These are phyloP conservation scores for Siphonodentalium dalli DNA, from an alignment of 2,888 invertebrate genomes.

Conservation along the genomic window DNA sequence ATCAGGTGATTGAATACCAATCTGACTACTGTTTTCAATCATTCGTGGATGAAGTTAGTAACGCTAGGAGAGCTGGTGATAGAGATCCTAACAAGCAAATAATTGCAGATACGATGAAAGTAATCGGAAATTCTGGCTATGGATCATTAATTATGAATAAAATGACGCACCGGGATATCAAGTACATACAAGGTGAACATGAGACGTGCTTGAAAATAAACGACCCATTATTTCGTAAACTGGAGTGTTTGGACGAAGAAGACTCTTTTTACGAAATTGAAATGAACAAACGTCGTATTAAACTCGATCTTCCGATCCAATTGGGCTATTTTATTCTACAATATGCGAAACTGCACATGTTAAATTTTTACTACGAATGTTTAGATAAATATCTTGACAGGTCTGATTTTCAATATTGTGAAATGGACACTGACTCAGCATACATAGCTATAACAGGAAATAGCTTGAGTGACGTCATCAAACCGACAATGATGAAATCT, in stretches of 20 bases:
- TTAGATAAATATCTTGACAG: constrained; percentile 5
- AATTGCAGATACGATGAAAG: too few relatives aligned
- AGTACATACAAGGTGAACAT: constrained; percentile 6
- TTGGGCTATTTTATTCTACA: constrained; percentile 19
- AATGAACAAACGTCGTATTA: constrained; percentile 2
- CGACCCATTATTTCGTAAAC: constrained; percentile 2
- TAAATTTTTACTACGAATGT: constrained; percentile 10
- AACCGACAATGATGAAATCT: too few relatives aligned
- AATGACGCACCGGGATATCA: constrained; percentile 6
- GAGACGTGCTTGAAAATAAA: neutral
- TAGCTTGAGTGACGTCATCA: too few relatives aligned
- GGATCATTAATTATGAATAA: constrained; percentile 8
- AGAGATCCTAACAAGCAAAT: too few relatives aligned
- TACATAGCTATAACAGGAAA: too few relatives aligned
- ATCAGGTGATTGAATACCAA: constrained; percentile 15
- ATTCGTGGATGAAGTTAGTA: constrained; percentile 5
- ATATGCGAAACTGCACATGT: constrained; percentile 19
- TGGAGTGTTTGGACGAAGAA: neutral
- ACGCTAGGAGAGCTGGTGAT: constrained; percentile 12
- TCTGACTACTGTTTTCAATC: constrained; percentile 6
- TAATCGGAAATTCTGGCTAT: too few relatives aligned
- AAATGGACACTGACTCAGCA: constrained; percentile 27
- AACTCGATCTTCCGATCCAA: constrained; percentile 14
- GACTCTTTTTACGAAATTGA: too few relatives aligned
- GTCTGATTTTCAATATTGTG: neutral